A percentile compares a stretch with the other conserved stretches of the same genome.
phyloP scores from a whole-genome alignment of 2,888 invertebrate genomes.

The Drosophila anomalata region DNA sequence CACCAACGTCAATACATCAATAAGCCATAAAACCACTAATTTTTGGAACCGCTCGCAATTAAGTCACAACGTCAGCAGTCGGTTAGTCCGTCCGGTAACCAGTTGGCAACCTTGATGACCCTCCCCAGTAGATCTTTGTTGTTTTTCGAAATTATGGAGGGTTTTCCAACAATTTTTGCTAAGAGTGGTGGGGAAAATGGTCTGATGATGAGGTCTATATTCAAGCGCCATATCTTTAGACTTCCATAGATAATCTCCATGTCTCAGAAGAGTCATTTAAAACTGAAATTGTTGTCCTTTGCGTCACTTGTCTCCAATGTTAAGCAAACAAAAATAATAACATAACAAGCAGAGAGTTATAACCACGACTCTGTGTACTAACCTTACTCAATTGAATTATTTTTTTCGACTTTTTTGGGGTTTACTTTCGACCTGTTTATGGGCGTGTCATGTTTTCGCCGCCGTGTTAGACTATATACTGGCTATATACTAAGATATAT shows the following conservation, averaged over 20 bases:
- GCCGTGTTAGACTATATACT: constrained; percentile 71
- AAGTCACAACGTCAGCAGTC: constrained; percentile 60
- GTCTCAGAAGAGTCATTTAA: constrained; percentile 12
- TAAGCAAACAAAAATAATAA: constrained; percentile 63
- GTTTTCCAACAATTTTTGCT: constrained; percentile 37
- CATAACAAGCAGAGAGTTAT: constrained; percentile 59
- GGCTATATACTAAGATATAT: constrained; percentile 42
- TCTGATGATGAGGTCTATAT: no score
- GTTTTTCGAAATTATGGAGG: constrained; percentile 49
- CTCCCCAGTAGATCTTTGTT: constrained; percentile 46
- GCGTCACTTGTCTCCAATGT: constrained; percentile 70
- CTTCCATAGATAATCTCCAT: no score
- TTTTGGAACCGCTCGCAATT: constrained; percentile 66
- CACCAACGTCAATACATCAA: constrained; percentile 49
- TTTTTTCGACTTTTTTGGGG: constrained; percentile 52
- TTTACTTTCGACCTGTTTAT: constrained; percentile 77
- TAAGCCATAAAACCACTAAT: constrained; percentile 56
- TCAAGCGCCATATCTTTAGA: no score
- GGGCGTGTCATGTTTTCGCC: constrained; percentile 56
- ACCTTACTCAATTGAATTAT: constrained; percentile 70
- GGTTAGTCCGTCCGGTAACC: constrained; percentile 54
- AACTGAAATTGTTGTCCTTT: constrained; percentile 65
- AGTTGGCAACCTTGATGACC: constrained; percentile 71
- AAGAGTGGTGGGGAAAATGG: constrained; percentile 4
- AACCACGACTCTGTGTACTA: constrained; percentile 74